Conservation (phyloP, 2,888 invertebrate species). For the Brachyopa scutellaris region DNA sequence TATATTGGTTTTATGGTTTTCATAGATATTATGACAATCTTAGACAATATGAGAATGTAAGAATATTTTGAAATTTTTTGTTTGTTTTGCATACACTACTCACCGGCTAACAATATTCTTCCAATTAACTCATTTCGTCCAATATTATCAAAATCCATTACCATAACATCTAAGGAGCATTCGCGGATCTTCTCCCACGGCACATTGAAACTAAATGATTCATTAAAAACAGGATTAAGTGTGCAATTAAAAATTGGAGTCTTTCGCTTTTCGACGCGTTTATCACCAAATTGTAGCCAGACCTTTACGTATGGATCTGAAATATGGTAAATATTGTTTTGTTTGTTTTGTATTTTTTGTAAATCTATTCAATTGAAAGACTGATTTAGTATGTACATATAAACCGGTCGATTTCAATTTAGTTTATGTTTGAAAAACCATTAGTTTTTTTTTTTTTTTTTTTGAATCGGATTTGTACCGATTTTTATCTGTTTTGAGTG, state of each 20-base stretch:
- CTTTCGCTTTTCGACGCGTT: constrained; percentile 97
- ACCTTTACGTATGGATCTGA: constrained; percentile 99
- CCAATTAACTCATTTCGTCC: constrained; percentile 96
- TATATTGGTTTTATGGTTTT: constrained; percentile 70
- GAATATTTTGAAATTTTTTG: constrained; percentile 65
- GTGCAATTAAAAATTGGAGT: constrained; percentile 97
- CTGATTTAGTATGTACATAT: neutral
- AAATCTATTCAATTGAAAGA: neutral
- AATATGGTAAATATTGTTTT: constrained; percentile 76
- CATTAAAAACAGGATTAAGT: constrained; percentile 97
- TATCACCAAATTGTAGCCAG: constrained; percentile 97
- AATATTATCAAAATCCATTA: constrained; percentile 99
- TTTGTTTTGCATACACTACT: constrained; percentile 67
- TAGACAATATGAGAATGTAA: constrained; percentile 75
- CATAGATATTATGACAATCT: constrained; percentile 75
- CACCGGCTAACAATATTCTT: constrained; percentile 94
- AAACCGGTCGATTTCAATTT: constrained; percentile 14
- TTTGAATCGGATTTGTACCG: neutral
- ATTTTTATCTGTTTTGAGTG: neutral
- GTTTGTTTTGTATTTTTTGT: constrained; percentile 18
- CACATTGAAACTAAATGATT: constrained; percentile 97
- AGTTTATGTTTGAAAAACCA: neutral
- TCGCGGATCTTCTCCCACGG: constrained; percentile 98
- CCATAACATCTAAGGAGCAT: constrained; percentile 95
- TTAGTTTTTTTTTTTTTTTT: neutral